Base-by-base conservation (phyloP, 1,140 invertebrate species). In the Drosophila busckii region DNA sequence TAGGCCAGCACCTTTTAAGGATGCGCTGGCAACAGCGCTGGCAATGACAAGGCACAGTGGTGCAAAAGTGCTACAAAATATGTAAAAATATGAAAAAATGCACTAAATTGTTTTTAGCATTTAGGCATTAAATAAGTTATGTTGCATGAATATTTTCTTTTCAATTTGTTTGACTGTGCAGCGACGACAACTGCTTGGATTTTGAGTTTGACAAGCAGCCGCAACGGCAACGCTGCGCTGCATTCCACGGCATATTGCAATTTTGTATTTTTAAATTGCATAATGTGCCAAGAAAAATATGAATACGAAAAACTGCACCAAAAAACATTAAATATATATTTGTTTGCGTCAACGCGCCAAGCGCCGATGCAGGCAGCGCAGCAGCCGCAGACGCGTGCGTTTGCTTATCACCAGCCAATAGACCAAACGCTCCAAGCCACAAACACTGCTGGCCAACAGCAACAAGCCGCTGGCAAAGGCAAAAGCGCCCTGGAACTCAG, bases 211-310 rank as follows among this genome's bases (percentile, higher is more conserved):
- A 78, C 73, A 78, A 80, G 62, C 73, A 82, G 75, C 69, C 73
- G 71, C 68, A 73, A 60, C 64, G 63, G 67, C 63, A 60, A 59
- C 35, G 58, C 49, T 26, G 61, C 34, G 38, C 50, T 69, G 75
- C 75, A 80, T 80, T 80, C 75, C 75, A 82, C 75, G 69, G 52
- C 53, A 48, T 58, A 82, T 65, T 69, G 70, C 63, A 84, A 73
- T 66, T 65, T 58, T 48, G 73, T 78, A 84, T 84, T 84, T 84
- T 78, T 84, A 84, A 84, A 78, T 78, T 59, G 61, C 78, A 84
- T 84, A 70, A 70, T 84, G 80, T 84, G 80, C 80, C 80, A 84
- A 84, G 66, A 84, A 78, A 66, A 70, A 44, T 58, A 56, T 59
- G 56, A 62, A 49, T 68, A 64, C n/a, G 20, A 54, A 44, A 48